Percentiles rank a stretch among this genome's conserved stretches.
Conservation (phyloP, 2,797 vertebrate species). For the Acanthurus lineatus region DNA sequence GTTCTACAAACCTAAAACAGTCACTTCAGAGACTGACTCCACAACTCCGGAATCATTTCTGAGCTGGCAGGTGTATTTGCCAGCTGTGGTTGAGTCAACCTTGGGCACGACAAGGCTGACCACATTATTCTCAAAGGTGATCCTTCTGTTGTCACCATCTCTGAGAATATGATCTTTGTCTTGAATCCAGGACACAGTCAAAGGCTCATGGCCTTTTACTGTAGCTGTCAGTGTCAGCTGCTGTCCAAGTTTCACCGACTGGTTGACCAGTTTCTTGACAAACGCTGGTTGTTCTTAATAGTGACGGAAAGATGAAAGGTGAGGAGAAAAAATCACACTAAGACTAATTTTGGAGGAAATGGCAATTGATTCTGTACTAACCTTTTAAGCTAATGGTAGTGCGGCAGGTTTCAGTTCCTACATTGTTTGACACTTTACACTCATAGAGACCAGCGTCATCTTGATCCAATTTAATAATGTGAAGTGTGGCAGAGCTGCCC, state of each 20-base stretch:
- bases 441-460: slow-evolving; percentile 94
- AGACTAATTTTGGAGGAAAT: not conserved
- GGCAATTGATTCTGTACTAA: slow-evolving; percentile 78
- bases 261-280: slow-evolving; percentile 89
- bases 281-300: slow-evolving; percentile 91
- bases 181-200: slow-evolving; percentile 92
- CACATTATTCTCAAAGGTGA: slow-evolving; percentile 89
- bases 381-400: slow-evolving; percentile 90
- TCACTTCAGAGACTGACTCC: slow-evolving; percentile 89
- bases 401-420: slow-evolving; percentile 88
- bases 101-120: slow-evolving; percentile 86
- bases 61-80: slow-evolving; percentile 91
- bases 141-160: slow-evolving; percentile 89
- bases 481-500: slow-evolving; percentile 89
- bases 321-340: not conserved
- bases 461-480: slow-evolving; percentile 89
- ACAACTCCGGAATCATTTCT: slow-evolving; percentile 91
- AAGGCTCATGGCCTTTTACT: slow-evolving; percentile 91
- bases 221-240: slow-evolving; percentile 85
- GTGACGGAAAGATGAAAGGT: slow-evolving; percentile 56
- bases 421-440: slow-evolving; percentile 91
- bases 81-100: slow-evolving; percentile 85
- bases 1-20: slow-evolving; percentile 91
- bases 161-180: slow-evolving; percentile 91
- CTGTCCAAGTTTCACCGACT: slow-evolving; percentile 86